Conservation (phyloP, 2,113 vertebrate genomes). For the Ascaphus truei region DNA sequence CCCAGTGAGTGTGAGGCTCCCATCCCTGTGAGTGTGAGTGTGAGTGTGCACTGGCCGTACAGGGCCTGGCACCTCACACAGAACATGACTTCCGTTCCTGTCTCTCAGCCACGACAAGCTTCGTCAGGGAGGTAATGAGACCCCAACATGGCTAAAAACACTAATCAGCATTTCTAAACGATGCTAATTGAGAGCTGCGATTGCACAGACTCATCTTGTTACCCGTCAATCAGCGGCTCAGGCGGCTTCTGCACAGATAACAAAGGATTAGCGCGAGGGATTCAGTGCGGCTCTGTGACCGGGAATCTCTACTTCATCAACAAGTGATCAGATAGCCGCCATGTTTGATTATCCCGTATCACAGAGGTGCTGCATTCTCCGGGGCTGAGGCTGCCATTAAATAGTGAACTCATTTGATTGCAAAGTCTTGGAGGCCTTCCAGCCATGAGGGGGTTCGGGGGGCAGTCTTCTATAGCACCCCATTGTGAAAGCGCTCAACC, state of each 20-base stretch:
- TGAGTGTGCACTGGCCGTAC: too few relatives aligned
- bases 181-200: conserved; percentile 30
- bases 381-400: not conserved
- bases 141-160: conserved; percentile 9
- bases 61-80: not conserved
- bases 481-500: not conserved
- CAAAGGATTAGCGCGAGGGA: conserved; percentile 18
- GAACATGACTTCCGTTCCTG: not conserved
- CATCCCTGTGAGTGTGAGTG: too few relatives aligned
- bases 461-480: not conserved
- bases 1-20: too few relatives aligned
- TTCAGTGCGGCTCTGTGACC: conserved; percentile 11
- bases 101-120: not conserved
- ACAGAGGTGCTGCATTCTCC: not conserved
- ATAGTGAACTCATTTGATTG: not conserved
- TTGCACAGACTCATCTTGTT: conserved; percentile 12
- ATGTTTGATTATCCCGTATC: not conserved
- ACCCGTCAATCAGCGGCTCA: conserved; percentile 17
- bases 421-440: not conserved
- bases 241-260: conserved; percentile 20
- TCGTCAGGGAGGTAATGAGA: conserved; percentile 1
- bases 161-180: conserved; percentile 32
- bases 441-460: not conserved
- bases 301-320: conserved; percentile 16
- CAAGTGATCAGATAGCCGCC: conserved; percentile 21